A percentile compares a stretch with the other conserved stretches of the same genome.
Conservation (phyloP, 2,888 invertebrate species). For the Xestia xanthographa region DNA sequence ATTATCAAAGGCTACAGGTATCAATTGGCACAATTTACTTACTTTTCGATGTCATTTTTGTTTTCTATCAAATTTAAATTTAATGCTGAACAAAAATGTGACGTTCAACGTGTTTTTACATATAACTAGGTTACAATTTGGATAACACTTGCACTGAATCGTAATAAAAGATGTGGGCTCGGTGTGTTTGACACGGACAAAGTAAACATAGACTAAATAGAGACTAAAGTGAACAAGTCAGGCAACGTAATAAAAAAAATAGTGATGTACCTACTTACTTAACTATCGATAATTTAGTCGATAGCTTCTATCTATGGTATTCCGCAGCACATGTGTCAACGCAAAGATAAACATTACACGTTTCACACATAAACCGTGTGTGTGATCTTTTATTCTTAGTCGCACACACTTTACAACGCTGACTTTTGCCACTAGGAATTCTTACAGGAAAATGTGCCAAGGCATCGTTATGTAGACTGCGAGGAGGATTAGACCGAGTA, state of each 20-base stretch:
- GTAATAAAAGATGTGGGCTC: constrained; percentile 37
- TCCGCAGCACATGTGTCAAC: constrained; percentile 43
- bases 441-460: constrained; percentile 44
- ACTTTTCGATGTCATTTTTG: constrained; percentile 44
- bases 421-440: constrained; percentile 46
- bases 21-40: constrained; percentile 44
- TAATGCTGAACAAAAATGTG: constrained; percentile 41
- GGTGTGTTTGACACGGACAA: constrained; percentile 41
- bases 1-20: constrained; percentile 42
- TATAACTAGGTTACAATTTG: constrained; percentile 42
- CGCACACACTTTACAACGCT: constrained; percentile 46
- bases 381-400: constrained; percentile 41
- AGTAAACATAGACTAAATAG: constrained; percentile 42
- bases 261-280: constrained; percentile 45
- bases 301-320: constrained; percentile 45
- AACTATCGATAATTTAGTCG: constrained; percentile 46
- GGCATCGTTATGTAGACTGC: constrained; percentile 44
- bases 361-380: constrained; percentile 50
- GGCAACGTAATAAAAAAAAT: constrained; percentile 41
- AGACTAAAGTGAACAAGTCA: too few relatives aligned
- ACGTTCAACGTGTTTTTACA: constrained; percentile 41
- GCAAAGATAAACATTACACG: constrained; percentile 47
- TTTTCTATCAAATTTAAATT: constrained; percentile 42
- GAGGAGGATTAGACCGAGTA: constrained; percentile 45
- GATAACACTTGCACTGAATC: constrained; percentile 42